These are phyloP conservation scores for Phoenicopterus ruber DNA, from an alignment of 2,113 vertebrate species.

Conservation along the genomic window DNA sequence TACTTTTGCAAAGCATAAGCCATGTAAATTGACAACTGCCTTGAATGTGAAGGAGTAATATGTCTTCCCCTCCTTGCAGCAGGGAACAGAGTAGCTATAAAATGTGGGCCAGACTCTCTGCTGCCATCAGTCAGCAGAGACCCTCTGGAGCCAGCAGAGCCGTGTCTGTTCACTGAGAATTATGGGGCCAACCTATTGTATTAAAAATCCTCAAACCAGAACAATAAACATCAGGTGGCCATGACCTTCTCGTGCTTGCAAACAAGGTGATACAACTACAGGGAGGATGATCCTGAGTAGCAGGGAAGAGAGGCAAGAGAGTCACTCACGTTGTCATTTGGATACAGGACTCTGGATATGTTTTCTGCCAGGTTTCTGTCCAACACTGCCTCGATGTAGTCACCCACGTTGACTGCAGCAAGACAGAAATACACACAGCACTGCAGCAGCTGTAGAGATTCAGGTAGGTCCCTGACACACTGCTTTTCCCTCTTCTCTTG, in stretches of 20 bases:
- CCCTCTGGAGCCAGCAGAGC: neutral
- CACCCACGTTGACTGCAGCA: slow-evolving; percentile 82
- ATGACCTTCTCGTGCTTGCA: neutral
- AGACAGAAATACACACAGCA: neutral
- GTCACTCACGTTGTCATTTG: slow-evolving; percentile 85
- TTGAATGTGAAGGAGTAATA: neutral
- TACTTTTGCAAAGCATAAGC: neutral
- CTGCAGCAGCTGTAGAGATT: neutral
- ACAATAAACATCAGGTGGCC: neutral
- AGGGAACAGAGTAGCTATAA: neutral
- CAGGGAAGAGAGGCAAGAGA: neutral
- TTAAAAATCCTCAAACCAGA: neutral
- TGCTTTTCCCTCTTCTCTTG: neutral
- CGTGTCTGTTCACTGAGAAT: neutral
- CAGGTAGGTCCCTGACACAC: neutral
- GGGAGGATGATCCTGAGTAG: neutral
- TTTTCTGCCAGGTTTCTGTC: slow-evolving; percentile 90
- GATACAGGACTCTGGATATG: slow-evolving; percentile 87
- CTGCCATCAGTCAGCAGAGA: neutral
- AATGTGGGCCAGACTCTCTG: neutral
- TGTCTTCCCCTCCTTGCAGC: neutral
- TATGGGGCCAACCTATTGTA: neutral
- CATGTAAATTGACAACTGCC: neutral
- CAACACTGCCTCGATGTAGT: slow-evolving; percentile 85
- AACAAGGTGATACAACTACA: neutral